Evolutionary conservation across 2,113 vertebrate species (phyloP), one percentile per base, ranked within the genome.

Genomic region (Motacilla alba): DNA sequence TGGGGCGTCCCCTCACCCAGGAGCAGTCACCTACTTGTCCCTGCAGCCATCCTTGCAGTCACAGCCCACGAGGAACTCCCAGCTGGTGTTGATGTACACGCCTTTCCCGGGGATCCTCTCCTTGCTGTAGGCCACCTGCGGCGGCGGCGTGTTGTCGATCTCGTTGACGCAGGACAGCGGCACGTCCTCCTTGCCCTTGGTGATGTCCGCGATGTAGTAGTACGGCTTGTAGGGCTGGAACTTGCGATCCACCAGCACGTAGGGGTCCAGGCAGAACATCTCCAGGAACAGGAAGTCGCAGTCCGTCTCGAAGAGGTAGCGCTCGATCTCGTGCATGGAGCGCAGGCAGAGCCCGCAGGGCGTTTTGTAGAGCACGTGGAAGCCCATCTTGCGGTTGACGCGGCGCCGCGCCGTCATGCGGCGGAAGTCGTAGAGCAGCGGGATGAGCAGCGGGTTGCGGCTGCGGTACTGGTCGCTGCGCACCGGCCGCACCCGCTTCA

Each of bases 251-350:
- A 99, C 99, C 67, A 99, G 97, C 85, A 99, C 99, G 10, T 99
- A 99, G 0, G 99, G 99, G 55, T 99, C 99, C 50, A 99, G 94
- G 96, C 99, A 99, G 97, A 99, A 99, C 99, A 99, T 99, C 97
- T 99, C 99, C 91, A 99, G 96, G 97, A 98, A 99, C 11, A 99
- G 98, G 93, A 99, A 99, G 97, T 99, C 98, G 18, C 99, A 99
- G 90, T 94, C 96, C 0, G 99, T 99, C 97, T 99, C 98, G 39
- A 99, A 99, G 56, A 99, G 98, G 98, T 99, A 99, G 8, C 98
- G 98, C 89, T 99, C 98, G n/a, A 99, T 99, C 97, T 99, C 99
- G 3, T 76, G 95, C 99, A 99, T 99, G 97, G 98, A 98, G 13
- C 99, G 98, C 82, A 99, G 98, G 94, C 99, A 99, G 37, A 99